These are phyloP conservation scores for Aethes cnicana DNA, from an alignment of 2,888 invertebrate genomes.

Conservation along the genomic window DNA sequence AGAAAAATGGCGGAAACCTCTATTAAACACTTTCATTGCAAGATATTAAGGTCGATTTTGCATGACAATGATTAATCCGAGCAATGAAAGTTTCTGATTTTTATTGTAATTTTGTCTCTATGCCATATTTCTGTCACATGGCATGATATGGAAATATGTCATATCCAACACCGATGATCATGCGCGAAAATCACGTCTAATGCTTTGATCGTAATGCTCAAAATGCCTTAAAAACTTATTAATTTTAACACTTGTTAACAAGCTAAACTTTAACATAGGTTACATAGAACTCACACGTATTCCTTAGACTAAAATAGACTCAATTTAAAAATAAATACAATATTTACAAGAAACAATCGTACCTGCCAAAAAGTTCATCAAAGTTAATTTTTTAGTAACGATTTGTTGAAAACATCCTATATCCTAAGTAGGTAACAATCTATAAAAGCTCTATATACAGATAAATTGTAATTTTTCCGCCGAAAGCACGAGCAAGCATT, in stretches of 20 bases:
- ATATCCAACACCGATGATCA: constrained; percentile 42
- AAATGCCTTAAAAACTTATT: constrained; percentile 35
- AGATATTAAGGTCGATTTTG: no score
- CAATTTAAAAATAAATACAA: constrained; percentile 3
- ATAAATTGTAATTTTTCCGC: not conserved
- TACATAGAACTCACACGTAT: not conserved
- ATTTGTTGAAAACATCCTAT: no score
- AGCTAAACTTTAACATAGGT: constrained; percentile 3
- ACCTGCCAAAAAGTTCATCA: not conserved
- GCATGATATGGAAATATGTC: constrained; percentile 31
- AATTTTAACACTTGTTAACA: constrained; percentile 7
- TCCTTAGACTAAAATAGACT: not conserved
- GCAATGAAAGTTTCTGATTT: no score
- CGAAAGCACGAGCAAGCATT: constrained; percentile 1
- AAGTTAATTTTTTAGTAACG: not conserved
- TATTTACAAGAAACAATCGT: not conserved
- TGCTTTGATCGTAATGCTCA: constrained; percentile 34
- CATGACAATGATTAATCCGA: no score
- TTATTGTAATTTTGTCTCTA: not conserved
- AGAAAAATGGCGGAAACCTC: constrained; percentile 35
- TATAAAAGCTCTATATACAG: not conserved
- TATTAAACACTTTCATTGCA: no score
- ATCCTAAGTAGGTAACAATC: no score
- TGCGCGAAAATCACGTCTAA: constrained; percentile 40
- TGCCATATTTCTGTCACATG: constrained; percentile 35